These are phyloP conservation scores for Nerophis ophidion DNA, from an alignment of 2,113 vertebrate genomes.

Conservation along the genomic window DNA sequence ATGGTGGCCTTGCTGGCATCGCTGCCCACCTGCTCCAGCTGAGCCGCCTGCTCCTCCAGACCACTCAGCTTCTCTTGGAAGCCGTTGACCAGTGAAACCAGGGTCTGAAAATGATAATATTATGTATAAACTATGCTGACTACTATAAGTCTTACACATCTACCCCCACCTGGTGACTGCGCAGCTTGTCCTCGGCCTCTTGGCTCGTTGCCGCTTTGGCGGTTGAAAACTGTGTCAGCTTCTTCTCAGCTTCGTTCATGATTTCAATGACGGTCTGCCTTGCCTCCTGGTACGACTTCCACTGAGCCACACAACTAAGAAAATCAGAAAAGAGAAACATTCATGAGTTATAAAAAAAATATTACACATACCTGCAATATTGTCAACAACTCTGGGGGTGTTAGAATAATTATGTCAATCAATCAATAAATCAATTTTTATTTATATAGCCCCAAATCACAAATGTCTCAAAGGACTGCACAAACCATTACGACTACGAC, in stretches of 20 bases:
- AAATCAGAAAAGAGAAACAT: no score
- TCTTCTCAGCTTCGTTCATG: constrained; percentile 93
- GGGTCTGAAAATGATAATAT: constrained; percentile 63
- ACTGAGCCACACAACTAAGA: constrained; percentile 81
- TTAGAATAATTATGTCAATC: no score
- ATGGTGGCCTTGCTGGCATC: constrained; percentile 88
- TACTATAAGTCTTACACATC: background rate
- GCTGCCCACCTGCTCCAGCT: constrained; percentile 82
- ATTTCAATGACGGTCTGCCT: constrained; percentile 86
- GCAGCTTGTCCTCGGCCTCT: constrained; percentile 83
- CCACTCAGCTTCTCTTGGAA: constrained; percentile 85
- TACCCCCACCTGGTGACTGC: constrained; percentile 78
- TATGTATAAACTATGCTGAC: background rate
- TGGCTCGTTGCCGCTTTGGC: constrained; percentile 77
- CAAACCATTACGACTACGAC: no score
- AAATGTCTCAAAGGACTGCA: no score
- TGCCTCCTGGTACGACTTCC: constrained; percentile 84
- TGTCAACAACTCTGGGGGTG: no score
- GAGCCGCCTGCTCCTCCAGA: constrained; percentile 81
- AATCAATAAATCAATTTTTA: no score
- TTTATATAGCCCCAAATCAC: no score
- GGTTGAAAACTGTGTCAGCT: constrained; percentile 88
- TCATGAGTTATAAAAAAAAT: background rate
- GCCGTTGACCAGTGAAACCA: constrained; percentile 81
- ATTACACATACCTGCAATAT: no score